Evolutionary conservation across 2,797 vertebrate species (phyloP), one percentile per base, ranked within the genome.

Genomic region (Tenualosa ilisha): DNA sequence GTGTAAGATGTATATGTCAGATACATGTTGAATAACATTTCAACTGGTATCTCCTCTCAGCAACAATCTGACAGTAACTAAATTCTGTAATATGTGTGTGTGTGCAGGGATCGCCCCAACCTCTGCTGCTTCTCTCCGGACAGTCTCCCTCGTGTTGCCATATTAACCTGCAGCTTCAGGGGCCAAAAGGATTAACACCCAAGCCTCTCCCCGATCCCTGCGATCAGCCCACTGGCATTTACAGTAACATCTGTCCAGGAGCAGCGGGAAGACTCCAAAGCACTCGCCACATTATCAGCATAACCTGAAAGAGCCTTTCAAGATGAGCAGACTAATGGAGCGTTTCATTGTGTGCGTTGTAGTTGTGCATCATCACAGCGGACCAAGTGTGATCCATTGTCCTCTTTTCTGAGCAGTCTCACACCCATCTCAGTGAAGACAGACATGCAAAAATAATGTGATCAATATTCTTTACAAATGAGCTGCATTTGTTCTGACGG

Each of bases 361-460:
- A 24, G 56, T n/a, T 63, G 59, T 24, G n/a, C 59, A 24, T 24
- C 59, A 63, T 11, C 59, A 63, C 59, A 63, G n/a, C 1, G 22
- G 20, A n/a, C 59, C 59, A 0, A 63, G n/a, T 24, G n/a, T 61
- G 59, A 3, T 7, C 56, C 53, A 54, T 20, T 54, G 53, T 54
- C 54, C 53, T 15, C 59, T 61, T 8, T 24, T 24, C 56, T 59
- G 56, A 22, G 8, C 54, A 20, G 13, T 56, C 54, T 3, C 82
- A 81, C 90, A 87, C 85, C 82, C 86, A 86, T 7, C 22, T 91
- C 92, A 91, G 63, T 92, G 92, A 92, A 59, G 59, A n/a, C 91
- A 91, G 92, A 94, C 92, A 94, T 93, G 93, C 93, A 95, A 93
- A 95, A 93, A 94, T 94, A 89, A 91, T 88, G 82, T 91, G 92